phyloP scores from a whole-genome alignment of 2,797 vertebrate genomes.

The Eospalax fontanierii region DNA sequence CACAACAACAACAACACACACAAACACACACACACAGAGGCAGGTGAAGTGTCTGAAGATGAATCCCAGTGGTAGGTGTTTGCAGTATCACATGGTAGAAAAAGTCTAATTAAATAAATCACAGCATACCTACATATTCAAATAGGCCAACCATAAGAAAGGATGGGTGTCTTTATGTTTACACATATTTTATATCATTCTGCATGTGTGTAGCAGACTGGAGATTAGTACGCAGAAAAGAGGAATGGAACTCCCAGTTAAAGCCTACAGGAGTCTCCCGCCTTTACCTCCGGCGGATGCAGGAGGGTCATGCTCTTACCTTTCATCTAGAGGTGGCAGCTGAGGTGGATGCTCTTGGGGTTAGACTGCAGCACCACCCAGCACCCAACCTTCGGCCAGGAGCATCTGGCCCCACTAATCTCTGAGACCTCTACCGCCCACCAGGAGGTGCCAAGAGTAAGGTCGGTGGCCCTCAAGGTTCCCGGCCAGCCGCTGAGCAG shows the following conservation, averaged over 20 bases:
- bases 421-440: neutral
- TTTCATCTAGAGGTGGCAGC: neutral
- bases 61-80: neutral
- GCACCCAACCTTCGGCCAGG: neutral
- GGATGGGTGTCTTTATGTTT: neutral
- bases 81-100: neutral
- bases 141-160: neutral
- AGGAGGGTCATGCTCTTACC: neutral
- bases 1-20: neutral
- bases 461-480: neutral
- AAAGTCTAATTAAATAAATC: neutral
- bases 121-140: neutral
- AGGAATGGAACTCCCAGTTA: neutral
- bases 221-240: rapidly evolving
- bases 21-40: no score
- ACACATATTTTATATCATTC: rapidly evolving
- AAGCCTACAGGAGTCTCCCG: no score
- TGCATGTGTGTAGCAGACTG: neutral
- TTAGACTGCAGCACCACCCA: neutral
- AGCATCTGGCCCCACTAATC: neutral
- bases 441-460: neutral
- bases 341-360: neutral
- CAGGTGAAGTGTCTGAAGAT: neutral
- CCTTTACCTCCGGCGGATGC: no score
- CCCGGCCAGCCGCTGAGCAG: neutral